Base-by-base conservation (phyloP, 2,113 vertebrate genomes). In the Ptilonorhynchus violaceus region DNA sequence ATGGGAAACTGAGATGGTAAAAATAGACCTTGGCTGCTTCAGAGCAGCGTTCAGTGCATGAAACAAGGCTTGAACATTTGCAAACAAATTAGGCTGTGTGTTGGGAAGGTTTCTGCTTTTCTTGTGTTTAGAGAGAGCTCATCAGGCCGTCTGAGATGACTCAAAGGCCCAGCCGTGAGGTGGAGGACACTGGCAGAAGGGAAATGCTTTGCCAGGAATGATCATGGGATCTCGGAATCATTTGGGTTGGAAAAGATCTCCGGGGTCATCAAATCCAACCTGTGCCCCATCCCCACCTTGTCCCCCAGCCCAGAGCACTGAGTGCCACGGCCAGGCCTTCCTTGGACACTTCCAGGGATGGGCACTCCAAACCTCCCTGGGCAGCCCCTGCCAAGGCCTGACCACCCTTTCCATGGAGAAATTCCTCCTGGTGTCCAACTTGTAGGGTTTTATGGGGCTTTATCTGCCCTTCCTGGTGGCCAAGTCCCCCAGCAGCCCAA, bases 181-280 rank as follows among this genome's bases (percentile, higher is more conserved):
- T 39, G 60, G 52, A 89, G 79, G 56, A 20, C 47, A 39, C 59
- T 2, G 11, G 25, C 37, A 78, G 47, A 68, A 84, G 10, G 52
- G n/a, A 35, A 60, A 41, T 6, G 11, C 7, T 90, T 86, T 77
- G 19, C 35, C 21, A 74, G 79, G 50, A 72, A 52, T n/a, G 13
- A 66, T 13, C 55, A 22, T 5, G 31, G 67, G 53, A 79, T 24
- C 19, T 11, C 42, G 64, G 77, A 37, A n/a, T 24, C 13, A 9
- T 15, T 33, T 11, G 18, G 30, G n/a, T 4, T 53, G 53, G 70
- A 31, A 89, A 68, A 47, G 4, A 3, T 1, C 5, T 82, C 30
- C 30, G 15, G 5, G 53, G 2, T 1, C 46, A 25, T 7, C 0
- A 0, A 53, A 11, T 8, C 53, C 39, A 0, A 18, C 1, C 30